A percentile compares a stretch with the other conserved stretches of the same genome.
These are phyloP conservation scores for Nemotelus pantherinus DNA, from an alignment of 2,888 invertebrate species.

Conservation along the genomic window DNA sequence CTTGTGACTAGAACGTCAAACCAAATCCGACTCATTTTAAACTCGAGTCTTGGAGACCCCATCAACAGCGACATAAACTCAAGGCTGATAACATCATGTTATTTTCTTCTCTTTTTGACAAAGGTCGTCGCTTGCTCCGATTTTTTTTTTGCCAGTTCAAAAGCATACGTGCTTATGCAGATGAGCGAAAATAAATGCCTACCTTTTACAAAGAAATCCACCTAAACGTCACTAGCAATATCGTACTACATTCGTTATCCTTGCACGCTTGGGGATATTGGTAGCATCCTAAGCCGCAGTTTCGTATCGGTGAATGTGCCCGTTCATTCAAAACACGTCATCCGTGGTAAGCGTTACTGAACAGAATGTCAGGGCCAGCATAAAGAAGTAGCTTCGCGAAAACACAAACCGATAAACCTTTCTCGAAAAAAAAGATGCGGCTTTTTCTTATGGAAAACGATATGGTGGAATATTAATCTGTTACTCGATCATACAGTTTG, in stretches of 20 bases:
- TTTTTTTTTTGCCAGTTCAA: not conserved
- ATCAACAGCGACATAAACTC: too few species aligned
- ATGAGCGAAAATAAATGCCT: slow-evolving; percentile 36
- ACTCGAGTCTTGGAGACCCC: too few species aligned
- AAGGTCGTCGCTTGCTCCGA: not conserved
- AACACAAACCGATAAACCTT: slow-evolving; percentile 41
- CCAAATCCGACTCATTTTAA: too few species aligned
- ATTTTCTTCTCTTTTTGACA: too few species aligned
- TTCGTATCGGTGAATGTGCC: slow-evolving; percentile 25
- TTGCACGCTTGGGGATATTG: not conserved
- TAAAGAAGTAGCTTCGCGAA: slow-evolving; percentile 36
- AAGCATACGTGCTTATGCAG: slow-evolving; percentile 35
- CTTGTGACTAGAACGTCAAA: too few species aligned
- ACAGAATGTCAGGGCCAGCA: slow-evolving; percentile 48
- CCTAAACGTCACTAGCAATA: slow-evolving; percentile 12
- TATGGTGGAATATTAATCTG: slow-evolving; percentile 34
- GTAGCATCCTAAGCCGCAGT: not conserved
- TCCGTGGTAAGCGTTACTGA: slow-evolving; percentile 49
- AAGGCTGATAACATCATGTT: too few species aligned
- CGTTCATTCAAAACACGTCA: slow-evolving; percentile 45
- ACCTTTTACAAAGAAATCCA: not conserved
- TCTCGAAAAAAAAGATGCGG: slow-evolving; percentile 6
- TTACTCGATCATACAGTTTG: slow-evolving; percentile 14
- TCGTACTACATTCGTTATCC: not conserved
- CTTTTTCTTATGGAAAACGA: slow-evolving; percentile 23